These are phyloP conservation scores for Drosophila diplacantha DNA, from an alignment of 2,888 invertebrate genomes.

Conservation along the genomic window DNA sequence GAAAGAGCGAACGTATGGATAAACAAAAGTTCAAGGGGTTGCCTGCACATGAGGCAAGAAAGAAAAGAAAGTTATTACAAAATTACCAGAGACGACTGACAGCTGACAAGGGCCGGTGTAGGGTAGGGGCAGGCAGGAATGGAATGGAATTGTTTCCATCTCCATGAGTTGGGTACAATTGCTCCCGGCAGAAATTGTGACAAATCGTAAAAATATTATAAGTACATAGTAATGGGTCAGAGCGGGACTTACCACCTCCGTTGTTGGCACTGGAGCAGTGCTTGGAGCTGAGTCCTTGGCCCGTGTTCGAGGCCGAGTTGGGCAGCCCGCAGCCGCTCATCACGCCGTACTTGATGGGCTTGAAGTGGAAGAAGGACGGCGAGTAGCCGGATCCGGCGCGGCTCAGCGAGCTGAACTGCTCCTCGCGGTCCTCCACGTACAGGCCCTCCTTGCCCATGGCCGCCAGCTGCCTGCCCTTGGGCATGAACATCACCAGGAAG, in stretches of 20 bases:
- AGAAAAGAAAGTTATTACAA: slow-evolving; percentile 71
- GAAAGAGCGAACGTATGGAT: slow-evolving; percentile 58
- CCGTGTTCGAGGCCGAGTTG: slow-evolving; percentile 76
- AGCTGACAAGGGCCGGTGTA: slow-evolving; percentile 50
- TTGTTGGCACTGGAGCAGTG: slow-evolving; percentile 77
- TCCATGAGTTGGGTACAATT: slow-evolving; percentile 11
- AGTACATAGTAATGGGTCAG: not conserved
- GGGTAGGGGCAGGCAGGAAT: slow-evolving; percentile 11
- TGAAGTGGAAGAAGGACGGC: slow-evolving; percentile 95
- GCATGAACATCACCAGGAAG: slow-evolving; percentile 95
- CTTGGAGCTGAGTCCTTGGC: slow-evolving; percentile 79
- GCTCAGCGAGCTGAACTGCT: slow-evolving; percentile 88
- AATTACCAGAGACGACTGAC: slow-evolving; percentile 54
- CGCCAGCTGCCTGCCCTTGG: slow-evolving; percentile 93
- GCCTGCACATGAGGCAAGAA: slow-evolving; percentile 60
- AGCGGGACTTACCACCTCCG: slow-evolving; percentile 72
- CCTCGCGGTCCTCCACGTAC: slow-evolving; percentile 89
- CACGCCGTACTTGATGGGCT: slow-evolving; percentile 89
- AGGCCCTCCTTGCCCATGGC: slow-evolving; percentile 94
- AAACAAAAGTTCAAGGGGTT: slow-evolving; percentile 66
- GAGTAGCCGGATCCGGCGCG: slow-evolving; percentile 90
- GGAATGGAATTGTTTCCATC: slow-evolving; percentile 8
- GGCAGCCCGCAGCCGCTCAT: slow-evolving; percentile 80
- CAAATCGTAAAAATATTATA: slow-evolving; percentile 18
- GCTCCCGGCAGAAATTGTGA: slow-evolving; percentile 44